These are phyloP conservation scores for Melitaea athalia DNA, from an alignment of 2,888 invertebrate species.

Conservation along the genomic window DNA sequence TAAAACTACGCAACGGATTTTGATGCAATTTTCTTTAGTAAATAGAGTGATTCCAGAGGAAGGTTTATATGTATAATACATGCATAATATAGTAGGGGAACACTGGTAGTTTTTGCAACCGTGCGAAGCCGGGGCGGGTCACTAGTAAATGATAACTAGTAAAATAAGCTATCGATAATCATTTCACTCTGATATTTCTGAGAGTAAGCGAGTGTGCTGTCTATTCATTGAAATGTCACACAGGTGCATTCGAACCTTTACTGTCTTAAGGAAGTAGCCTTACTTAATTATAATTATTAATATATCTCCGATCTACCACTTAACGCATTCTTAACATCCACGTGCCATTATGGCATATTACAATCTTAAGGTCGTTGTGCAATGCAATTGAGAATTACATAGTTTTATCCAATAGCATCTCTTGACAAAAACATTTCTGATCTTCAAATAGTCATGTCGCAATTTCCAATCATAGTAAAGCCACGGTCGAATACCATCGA, in stretches of 20 bases:
- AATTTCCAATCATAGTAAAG: slow-evolving; percentile 64
- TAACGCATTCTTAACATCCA: slow-evolving; percentile 5
- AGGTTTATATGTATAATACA: too few relatives aligned
- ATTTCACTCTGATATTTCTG: not conserved
- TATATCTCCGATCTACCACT: not conserved
- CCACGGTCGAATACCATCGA: slow-evolving; percentile 72
- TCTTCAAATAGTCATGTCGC: slow-evolving; percentile 58
- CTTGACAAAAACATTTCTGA: slow-evolving; percentile 48
- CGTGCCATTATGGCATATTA: not conserved
- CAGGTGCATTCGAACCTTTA: not conserved
- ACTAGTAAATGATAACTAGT: too few relatives aligned
- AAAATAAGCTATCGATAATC: too few relatives aligned
- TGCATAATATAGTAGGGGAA: too few relatives aligned
- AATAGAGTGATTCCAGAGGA: too few relatives aligned
- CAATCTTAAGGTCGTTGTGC: not conserved
- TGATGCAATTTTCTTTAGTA: too few relatives aligned
- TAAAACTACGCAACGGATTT: too few relatives aligned
- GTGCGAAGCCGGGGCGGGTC: too few relatives aligned
- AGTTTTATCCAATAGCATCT: slow-evolving; percentile 11
- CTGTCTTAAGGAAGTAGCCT: not conserved
- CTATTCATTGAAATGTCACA: not conserved
- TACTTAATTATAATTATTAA: slow-evolving; percentile 1
- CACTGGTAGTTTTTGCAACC: too few relatives aligned
- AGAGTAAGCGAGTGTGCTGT: not conserved
- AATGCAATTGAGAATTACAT: not conserved